phyloP scores from a whole-genome alignment of 2,113 vertebrate genomes.

The Piaya cayana region DNA sequence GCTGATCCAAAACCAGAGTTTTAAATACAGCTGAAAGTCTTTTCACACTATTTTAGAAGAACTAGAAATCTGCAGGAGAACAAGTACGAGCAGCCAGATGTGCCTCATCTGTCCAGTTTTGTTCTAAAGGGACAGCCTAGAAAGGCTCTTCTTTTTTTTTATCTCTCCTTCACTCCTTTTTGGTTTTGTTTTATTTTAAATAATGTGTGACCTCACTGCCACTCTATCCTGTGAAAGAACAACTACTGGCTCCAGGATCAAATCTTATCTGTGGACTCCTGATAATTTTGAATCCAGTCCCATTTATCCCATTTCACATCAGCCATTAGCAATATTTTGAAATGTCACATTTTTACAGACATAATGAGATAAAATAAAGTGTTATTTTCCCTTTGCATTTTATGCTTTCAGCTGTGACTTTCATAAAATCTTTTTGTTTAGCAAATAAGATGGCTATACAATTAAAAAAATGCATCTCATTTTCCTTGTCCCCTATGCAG shows the following conservation, averaged over 20 bases:
- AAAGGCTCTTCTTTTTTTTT: not conserved
- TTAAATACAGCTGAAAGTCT: not conserved
- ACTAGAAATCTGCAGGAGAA: not conserved
- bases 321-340: not conserved
- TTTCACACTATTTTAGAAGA: not conserved
- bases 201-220: not conserved
- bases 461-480: slow-evolving; percentile 39
- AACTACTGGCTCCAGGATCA: not conserved
- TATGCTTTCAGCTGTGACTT: slow-evolving; percentile 28
- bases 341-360: not conserved
- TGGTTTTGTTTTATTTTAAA: too few species aligned
- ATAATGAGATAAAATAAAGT: not conserved
- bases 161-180: accelerated
- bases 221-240: not conserved
- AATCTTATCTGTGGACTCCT: not conserved
- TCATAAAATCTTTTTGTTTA: slow-evolving; percentile 41
- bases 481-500: not conserved
- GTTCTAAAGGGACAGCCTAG: not conserved
- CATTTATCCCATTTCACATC: not conserved
- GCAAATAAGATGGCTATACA: slow-evolving; percentile 43
- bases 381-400: not conserved
- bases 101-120: not conserved
- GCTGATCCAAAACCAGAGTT: not conserved
- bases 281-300: not conserved
- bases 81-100: not conserved